Evolutionary conservation across 2,888 invertebrate genomes (phyloP).

Genomic region (Caenorhabditis sp.): DNA sequence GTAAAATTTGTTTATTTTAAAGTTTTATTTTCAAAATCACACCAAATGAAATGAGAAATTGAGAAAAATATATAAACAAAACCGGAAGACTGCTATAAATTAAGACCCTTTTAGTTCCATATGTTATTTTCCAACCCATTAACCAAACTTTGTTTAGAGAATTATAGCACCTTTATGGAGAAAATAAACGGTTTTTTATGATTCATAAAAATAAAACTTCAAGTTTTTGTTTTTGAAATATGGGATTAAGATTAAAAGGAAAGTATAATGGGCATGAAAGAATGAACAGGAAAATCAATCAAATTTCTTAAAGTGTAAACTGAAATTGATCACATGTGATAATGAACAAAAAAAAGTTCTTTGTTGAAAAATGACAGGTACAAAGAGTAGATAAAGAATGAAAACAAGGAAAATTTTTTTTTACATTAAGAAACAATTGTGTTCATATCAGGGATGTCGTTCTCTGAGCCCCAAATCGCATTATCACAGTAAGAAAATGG

Average conservation of each 20-base stretch:
- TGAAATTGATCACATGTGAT: background rate
- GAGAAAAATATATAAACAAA: background rate
- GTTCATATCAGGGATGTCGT: no score
- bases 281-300: background rate
- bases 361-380: no score
- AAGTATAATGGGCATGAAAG: no score
- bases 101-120: background rate
- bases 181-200: background rate
- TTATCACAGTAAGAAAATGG: no score
- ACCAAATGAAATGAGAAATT: background rate
- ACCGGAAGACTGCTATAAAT: background rate
- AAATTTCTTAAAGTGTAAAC: background rate
- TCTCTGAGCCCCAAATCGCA: no score
- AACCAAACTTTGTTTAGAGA: background rate
- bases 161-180: background rate
- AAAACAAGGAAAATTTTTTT: no score
- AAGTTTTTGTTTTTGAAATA: background rate
- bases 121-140: background rate
- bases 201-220: background rate
- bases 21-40: background rate
- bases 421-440: background rate
- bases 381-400: no score
- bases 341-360: no score
- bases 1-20: background rate
- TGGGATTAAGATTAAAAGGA: background rate